Evolutionary conservation across 2,888 invertebrate genomes (phyloP), one percentile per base, ranked within the genome.

Genomic region (Cerceris ruficornis): DNA sequence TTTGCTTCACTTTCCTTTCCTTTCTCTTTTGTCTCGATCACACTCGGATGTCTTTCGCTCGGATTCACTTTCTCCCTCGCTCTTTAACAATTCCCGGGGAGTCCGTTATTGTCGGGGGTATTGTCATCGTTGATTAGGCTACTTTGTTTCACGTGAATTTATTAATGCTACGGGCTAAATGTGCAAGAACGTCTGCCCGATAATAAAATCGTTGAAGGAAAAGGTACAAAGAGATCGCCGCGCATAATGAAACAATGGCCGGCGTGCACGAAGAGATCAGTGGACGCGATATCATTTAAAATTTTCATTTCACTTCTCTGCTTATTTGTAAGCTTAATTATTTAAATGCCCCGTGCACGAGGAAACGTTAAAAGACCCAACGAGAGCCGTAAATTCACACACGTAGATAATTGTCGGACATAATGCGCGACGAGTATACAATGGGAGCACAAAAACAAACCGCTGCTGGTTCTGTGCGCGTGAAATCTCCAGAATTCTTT

Each of bases 321-420:
- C 28, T 28, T 28, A 28, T 28, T 28, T 28, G 28, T 28, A 28
- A 28, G 28, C 28, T 28, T 28, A 28, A 28, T 28, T 28, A 28
- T 28, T 28, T 28, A 28, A 28, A 28, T 28, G 28, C 28, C 28
- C 28, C 28, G 4, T 28, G 28, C 28, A 28, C 9, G 46, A 46
- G 46, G 46, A 11, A 46, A 8, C 9, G 46, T 11, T 11, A 46
- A 57, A 68, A 73, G 68, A 57, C 66, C 17, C 17, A 28, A 43
- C 13, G 8, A 28, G 46, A 13, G 39, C 39, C 46, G 14, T n/a
- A 59, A 49, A 59, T 57, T 68, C 42, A 61, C 61, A 52, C 57
- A 41, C 61, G 46, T 46, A 62, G 61, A 68, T 73, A 73, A 73
- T 73, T 73, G 68, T 61, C 68, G 68, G 69, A 57, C 69, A 69